Percentiles rank a stretch among this genome's conserved stretches.
Evolutionary conservation across 1,140 invertebrate genomes (phyloP).

Genomic region (Drosophila sulfurigaster): DNA sequence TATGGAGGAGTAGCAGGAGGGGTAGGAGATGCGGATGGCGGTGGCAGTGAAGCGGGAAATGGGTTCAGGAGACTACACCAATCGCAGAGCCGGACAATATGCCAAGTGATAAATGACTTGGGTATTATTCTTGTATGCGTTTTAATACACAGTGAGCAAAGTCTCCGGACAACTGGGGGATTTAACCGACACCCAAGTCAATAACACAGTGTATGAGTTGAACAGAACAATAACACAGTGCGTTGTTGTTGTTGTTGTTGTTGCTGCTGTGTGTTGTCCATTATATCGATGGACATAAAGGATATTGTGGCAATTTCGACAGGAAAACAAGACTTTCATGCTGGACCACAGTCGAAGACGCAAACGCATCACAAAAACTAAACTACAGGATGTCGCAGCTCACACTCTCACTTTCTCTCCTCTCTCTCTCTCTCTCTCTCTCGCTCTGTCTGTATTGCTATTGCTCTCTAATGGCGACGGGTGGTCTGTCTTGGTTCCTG

Average conservation of each 20-base stretch:
- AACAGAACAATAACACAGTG: conserved; percentile 31
- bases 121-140: conserved; percentile 69
- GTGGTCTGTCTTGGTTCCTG: conserved; percentile 73
- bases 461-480: conserved; percentile 60
- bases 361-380: conserved; percentile 54
- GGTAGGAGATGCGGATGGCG: conserved; percentile 43
- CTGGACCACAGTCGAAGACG: conserved; percentile 60
- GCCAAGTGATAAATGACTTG: conserved; percentile 84
- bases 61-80: conserved; percentile 76
- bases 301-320: conserved; percentile 81
- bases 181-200: conserved; percentile 24
- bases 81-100: conserved; percentile 83
- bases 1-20: conserved; percentile 45
- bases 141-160: conserved; percentile 43
- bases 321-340: conserved; percentile 77
- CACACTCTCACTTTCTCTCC: conserved; percentile 32
- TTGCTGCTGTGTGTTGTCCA: conserved; percentile 48
- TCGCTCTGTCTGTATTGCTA: conserved; percentile 8
- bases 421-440: conserved; percentile 14
- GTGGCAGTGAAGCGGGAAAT: conserved; percentile 79
- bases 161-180: conserved; percentile 43
- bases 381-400: conserved; percentile 66
- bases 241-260: conserved; percentile 40
- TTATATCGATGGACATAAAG: conserved; percentile 68
- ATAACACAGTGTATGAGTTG: conserved; percentile 1